Percentiles rank a stretch among this genome's conserved stretches.
phyloP scores from a whole-genome alignment of 2,888 invertebrate genomes.

The Caenorhabditis becei region DNA sequence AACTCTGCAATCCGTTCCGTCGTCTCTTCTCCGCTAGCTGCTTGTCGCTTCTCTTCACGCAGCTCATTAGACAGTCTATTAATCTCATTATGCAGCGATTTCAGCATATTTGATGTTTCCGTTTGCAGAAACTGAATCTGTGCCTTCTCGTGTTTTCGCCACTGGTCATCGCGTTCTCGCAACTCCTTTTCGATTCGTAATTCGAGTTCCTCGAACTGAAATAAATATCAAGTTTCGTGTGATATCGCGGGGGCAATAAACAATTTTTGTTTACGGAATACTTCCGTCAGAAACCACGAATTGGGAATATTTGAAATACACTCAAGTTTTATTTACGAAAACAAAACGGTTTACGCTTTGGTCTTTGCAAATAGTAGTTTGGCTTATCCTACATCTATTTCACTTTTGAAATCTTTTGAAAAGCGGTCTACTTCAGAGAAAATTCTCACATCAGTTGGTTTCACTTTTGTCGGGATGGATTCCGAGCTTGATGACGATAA shows the following conservation, averaged over 20 bases:
- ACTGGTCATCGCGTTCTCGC: conserved; percentile 69
- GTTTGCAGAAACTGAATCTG: conserved; percentile 75
- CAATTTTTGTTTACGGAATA: too few relatives aligned
- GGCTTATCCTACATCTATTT: too few relatives aligned
- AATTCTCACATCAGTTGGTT: conserved; percentile 28
- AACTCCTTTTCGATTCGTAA: conserved; percentile 55
- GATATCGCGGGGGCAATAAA: neutral
- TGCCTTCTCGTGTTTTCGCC: conserved; percentile 70
- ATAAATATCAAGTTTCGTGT: neutral
- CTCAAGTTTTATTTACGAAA: too few relatives aligned
- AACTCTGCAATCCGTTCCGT: conserved; percentile 62
- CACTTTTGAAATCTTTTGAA: neutral
- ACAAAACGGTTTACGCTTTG: neutral
- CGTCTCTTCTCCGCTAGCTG: conserved; percentile 38
- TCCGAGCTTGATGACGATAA: conserved; percentile 38
- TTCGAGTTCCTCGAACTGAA: conserved; percentile 65
- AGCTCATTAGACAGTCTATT: conserved; percentile 70
- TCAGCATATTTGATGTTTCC: conserved; percentile 72
- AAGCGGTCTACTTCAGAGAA: neutral
- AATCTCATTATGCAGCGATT: conserved; percentile 73
- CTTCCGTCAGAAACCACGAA: neutral
- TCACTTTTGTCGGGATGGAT: conserved; percentile 27
- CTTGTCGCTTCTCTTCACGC: conserved; percentile 66
- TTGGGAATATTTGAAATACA: neutral
- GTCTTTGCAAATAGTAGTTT: too few relatives aligned